phyloP scores from a whole-genome alignment of 2,888 invertebrate genomes.

The Lasioglossum oenotherae region DNA sequence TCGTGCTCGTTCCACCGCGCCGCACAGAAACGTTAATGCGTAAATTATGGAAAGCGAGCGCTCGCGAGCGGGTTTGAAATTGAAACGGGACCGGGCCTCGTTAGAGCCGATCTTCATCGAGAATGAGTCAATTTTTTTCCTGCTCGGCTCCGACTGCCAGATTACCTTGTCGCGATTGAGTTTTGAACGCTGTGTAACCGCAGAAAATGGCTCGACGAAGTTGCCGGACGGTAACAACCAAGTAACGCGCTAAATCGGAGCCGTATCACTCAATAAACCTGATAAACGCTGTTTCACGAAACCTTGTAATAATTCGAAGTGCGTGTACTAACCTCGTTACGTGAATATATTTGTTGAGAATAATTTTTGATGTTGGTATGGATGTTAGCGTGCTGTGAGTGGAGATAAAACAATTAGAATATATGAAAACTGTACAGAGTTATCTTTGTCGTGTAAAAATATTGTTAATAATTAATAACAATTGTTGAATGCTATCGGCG shows the following conservation, averaged over 20 bases:
- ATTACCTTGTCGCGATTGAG: neutral
- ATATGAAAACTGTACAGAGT: neutral
- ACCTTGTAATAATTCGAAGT: neutral
- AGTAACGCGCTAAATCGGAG: neutral
- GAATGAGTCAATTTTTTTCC: slow-evolving; percentile 10
- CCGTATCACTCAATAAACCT: neutral
- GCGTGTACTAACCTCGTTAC: neutral
- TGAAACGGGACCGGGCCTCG: slow-evolving; percentile 19
- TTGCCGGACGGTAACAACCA: neutral
- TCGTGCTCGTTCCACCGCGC: slow-evolving; percentile 5
- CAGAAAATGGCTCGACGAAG: neutral
- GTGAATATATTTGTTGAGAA: neutral
- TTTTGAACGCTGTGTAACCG: neutral
- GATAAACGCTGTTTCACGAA: neutral
- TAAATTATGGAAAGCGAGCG: slow-evolving; percentile 33
- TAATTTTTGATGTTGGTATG: neutral
- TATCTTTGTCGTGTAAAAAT: neutral
- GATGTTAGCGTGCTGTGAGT: neutral
- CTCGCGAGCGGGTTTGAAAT: slow-evolving; percentile 20
- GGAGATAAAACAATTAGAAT: neutral
- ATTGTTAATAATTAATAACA: too few relatives aligned
- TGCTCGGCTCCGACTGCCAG: neutral
- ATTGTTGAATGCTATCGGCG: too few relatives aligned
- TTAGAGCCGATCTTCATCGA: neutral
- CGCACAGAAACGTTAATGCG: slow-evolving; percentile 29